Percentiles rank a stretch among this genome's conserved stretches.
Conservation (phyloP, 2,888 invertebrate genomes). For the Stegana nigrithorax region DNA sequence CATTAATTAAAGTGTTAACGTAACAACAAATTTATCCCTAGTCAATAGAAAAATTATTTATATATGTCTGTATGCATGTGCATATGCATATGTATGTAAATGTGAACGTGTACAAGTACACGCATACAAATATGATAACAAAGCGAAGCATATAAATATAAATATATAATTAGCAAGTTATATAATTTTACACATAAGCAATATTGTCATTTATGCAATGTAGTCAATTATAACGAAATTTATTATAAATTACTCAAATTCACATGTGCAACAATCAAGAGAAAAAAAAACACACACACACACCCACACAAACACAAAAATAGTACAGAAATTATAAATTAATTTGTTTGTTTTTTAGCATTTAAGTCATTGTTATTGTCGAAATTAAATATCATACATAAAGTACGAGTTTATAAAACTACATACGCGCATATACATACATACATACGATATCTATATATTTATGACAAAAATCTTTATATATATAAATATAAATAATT, state of each 20-base stretch:
- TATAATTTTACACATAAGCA: not conserved
- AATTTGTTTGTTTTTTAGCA: slow-evolving; percentile 14
- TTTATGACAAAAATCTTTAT: not conserved
- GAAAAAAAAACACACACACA: not conserved
- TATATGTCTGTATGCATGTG: no score
- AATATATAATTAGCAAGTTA: not conserved
- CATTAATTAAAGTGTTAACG: slow-evolving; percentile 26
- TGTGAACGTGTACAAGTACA: no score
- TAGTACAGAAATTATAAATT: slow-evolving; percentile 20
- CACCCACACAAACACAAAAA: not conserved
- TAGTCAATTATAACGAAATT: slow-evolving; percentile 16
- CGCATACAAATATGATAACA: not conserved
- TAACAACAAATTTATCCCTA: slow-evolving; percentile 62
- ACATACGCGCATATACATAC: not conserved
- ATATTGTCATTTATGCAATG: not conserved
- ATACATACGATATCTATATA: not conserved
- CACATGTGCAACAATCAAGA: not conserved
- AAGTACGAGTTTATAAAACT: no score
- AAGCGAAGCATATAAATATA: not conserved
- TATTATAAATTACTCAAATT: not conserved
- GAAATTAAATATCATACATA: no score
- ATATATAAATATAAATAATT: not conserved
- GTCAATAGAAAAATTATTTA: slow-evolving; percentile 67
- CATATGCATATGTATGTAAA: no score
- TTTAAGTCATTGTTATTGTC: not conserved